Evolutionary conservation across 1,140 invertebrate species (phyloP).

Genomic region (Panagrolaimus sp.): DNA sequence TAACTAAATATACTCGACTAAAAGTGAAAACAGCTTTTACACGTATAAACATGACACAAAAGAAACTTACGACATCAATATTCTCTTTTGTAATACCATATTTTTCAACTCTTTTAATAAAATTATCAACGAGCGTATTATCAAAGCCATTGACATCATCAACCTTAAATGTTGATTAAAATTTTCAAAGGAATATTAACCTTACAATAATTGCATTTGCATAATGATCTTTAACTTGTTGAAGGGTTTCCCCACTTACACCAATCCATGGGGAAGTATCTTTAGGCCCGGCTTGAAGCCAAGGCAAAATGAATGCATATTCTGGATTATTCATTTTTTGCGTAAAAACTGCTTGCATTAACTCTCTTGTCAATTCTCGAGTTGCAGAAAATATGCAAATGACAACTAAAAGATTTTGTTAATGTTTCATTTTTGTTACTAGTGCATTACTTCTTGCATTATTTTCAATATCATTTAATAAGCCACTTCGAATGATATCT

Average conservation of each 20-base stretch:
- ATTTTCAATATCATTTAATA: conserved; percentile 35
- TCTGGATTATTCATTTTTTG: conserved; percentile 48
- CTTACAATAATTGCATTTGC: conserved; percentile 55
- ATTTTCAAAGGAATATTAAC: background rate
- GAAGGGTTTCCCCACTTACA: conserved; percentile 47
- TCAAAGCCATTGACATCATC: conserved; percentile 58
- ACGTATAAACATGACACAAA: background rate
- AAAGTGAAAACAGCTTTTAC: conserved; percentile 15
- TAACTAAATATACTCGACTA: conserved; percentile 56
- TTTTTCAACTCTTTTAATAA: conserved; percentile 38
- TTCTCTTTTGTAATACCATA: conserved; percentile 44
- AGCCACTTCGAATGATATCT: conserved; percentile 47
- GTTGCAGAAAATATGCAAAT: conserved; percentile 54
- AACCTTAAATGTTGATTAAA: conserved; percentile 29
- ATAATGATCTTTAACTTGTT: conserved; percentile 57
- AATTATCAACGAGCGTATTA: conserved; percentile 41
- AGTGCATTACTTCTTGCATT: conserved; percentile 45
- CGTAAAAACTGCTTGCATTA: conserved; percentile 50
- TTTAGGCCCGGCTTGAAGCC: conserved; percentile 55
- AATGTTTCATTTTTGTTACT: background rate
- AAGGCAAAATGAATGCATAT: conserved; percentile 53
- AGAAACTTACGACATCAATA: conserved; percentile 40
- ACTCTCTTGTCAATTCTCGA: conserved; percentile 52
- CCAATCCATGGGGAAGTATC: conserved; percentile 57
- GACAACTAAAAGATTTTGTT: conserved; percentile 41